Evolutionary conservation across 2,113 vertebrate species (phyloP).

Genomic region (Cyphomyrus discorhynchus): DNA sequence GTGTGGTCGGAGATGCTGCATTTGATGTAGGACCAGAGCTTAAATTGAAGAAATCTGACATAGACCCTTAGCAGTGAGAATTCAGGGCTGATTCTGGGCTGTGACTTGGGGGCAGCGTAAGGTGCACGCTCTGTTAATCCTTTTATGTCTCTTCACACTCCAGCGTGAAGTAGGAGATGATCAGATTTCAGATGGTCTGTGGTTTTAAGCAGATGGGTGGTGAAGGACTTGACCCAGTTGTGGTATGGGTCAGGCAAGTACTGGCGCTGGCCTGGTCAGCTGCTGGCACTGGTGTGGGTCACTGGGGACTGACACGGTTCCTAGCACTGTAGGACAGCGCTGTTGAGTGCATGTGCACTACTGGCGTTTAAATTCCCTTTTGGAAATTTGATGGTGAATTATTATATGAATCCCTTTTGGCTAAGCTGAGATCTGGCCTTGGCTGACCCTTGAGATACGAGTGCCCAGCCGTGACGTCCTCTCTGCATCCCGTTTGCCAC

Average conservation of each 20-base stretch:
- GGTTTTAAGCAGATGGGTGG: background rate
- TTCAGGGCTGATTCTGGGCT: background rate
- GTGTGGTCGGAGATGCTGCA: background rate
- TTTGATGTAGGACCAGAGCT: background rate
- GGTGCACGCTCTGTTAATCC: background rate
- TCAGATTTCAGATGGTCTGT: background rate
- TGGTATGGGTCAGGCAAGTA: background rate
- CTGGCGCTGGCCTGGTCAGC: background rate
- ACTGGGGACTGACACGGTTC: background rate
- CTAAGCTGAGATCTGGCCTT: background rate
- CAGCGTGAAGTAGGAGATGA: background rate
- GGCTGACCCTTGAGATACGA: background rate
- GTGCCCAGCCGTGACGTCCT: background rate
- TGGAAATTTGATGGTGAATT: background rate
- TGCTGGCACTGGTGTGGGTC: background rate
- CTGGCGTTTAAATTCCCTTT: background rate
- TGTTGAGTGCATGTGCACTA: background rate
- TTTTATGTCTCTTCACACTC: background rate
- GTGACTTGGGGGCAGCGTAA: background rate
- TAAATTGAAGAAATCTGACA: background rate
- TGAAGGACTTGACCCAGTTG: background rate
- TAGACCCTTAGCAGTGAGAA: background rate
- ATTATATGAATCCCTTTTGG: background rate
- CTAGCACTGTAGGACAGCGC: background rate
- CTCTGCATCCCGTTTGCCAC: background rate